phyloP scores from a whole-genome alignment of 1,140 invertebrate genomes.

The Eumeta japonica region DNA sequence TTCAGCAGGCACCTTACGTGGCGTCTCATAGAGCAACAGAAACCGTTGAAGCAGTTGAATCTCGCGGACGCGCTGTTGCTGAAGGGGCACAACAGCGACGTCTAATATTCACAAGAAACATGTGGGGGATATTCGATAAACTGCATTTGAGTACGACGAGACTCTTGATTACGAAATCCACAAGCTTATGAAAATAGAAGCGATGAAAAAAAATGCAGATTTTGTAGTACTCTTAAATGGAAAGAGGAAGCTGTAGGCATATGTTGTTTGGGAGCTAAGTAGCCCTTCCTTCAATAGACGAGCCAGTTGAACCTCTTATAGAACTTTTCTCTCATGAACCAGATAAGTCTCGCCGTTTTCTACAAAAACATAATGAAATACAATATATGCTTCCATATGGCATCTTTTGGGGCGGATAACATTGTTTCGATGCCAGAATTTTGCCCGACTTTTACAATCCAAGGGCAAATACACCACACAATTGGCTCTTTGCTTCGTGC shows the following conservation, averaged over 20 bases:
- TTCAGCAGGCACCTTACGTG: slow-evolving; percentile 9
- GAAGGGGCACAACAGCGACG: no score
- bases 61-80: no score
- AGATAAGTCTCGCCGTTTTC: no score
- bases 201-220: no score
- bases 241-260: slow-evolving; percentile 21
- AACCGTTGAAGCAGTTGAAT: slow-evolving; percentile 14
- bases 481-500: no score
- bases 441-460: slow-evolving; percentile 16
- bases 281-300: slow-evolving; percentile 15
- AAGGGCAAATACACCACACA: slow-evolving; percentile 16
- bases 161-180: no score
- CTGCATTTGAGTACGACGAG: neutral
- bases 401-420: no score
- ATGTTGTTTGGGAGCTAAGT: no score
- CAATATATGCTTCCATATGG: slow-evolving; percentile 18
- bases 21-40: slow-evolving; percentile 1
- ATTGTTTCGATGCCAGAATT: no score
- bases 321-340: slow-evolving; percentile 19
- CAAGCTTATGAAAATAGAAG: neutral
- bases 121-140: neutral
- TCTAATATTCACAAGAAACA: no score
- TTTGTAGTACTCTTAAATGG: slow-evolving; percentile 22
- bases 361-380: no score
- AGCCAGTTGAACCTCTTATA: no score